phyloP scores from a whole-genome alignment of 2,113 vertebrate genomes.

The Caracal caracal region DNA sequence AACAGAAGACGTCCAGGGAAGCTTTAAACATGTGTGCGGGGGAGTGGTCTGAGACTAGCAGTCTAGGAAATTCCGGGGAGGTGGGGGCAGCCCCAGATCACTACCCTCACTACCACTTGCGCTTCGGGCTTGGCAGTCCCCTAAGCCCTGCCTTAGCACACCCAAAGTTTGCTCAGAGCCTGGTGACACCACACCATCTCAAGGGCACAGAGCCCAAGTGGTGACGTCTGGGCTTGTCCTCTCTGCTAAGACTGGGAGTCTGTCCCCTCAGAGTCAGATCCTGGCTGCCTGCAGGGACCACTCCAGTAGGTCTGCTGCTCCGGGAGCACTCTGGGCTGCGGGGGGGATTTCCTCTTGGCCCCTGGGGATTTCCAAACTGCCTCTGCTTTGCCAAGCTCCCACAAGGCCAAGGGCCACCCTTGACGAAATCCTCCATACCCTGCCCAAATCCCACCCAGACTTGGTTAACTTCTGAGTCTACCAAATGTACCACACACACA shows the following conservation, averaged over 20 bases:
- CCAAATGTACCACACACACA: background rate
- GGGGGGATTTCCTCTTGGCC: conserved; percentile 58
- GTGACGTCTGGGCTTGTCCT: background rate
- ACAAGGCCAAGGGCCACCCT: conserved; percentile 30
- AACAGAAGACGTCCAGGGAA: background rate
- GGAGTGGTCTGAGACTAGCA: background rate
- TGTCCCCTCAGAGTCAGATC: background rate
- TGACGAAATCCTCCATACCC: background rate
- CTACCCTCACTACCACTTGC: background rate
- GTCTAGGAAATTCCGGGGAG: background rate
- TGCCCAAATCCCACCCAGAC: conserved; percentile 2
- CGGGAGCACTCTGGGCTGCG: background rate
- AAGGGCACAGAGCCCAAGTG: background rate
- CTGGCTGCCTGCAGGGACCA: background rate
- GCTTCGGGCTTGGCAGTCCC: background rate
- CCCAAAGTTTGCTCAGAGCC: background rate
- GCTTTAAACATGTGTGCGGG: background rate
- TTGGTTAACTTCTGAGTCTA: conserved; percentile 23
- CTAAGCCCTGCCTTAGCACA: background rate
- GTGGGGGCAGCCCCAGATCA: background rate
- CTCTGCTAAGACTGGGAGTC: background rate
- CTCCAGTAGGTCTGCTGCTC: background rate
- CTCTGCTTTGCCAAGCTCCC: conserved; percentile 20
- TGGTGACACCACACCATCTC: background rate
- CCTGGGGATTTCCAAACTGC: conserved; percentile 71